These are phyloP conservation scores for Rynchops niger DNA, from an alignment of 2,113 vertebrate genomes.

Conservation along the genomic window DNA sequence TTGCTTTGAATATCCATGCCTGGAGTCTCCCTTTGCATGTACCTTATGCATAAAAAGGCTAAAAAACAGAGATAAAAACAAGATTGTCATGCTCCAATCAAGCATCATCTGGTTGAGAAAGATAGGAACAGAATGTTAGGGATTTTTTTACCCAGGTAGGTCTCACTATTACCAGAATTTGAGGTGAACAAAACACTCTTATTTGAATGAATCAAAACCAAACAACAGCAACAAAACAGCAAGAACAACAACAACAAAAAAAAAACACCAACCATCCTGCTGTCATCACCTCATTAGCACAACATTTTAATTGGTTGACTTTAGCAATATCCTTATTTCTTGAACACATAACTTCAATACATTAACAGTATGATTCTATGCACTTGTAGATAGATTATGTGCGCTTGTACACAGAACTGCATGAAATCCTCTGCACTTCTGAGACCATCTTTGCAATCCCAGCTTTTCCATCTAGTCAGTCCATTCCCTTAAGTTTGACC, in stretches of 20 bases:
- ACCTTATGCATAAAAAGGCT: background rate
- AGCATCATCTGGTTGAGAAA: background rate
- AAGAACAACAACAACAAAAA: background rate
- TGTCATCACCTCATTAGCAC: background rate
- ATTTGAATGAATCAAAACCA: background rate
- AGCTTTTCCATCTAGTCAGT: background rate
- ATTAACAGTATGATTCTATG: rapidly evolving
- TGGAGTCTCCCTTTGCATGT: background rate
- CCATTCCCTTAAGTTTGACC: background rate
- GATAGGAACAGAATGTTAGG: background rate
- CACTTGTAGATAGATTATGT: background rate
- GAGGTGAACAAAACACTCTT: background rate
- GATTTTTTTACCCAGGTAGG: background rate
- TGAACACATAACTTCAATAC: background rate
- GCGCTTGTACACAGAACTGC: background rate
- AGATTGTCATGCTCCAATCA: background rate
- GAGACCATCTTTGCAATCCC: background rate
- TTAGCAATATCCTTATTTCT: background rate
- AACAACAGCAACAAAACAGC: background rate
- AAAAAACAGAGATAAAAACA: background rate
- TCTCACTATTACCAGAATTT: background rate
- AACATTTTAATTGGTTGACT: background rate
- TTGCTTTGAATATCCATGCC: background rate
- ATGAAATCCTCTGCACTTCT: background rate
- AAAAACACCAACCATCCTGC: background rate